These are phyloP conservation scores for Pristiophorus japonicus DNA, from an alignment of 2,113 vertebrate genomes.

Conservation along the genomic window DNA sequence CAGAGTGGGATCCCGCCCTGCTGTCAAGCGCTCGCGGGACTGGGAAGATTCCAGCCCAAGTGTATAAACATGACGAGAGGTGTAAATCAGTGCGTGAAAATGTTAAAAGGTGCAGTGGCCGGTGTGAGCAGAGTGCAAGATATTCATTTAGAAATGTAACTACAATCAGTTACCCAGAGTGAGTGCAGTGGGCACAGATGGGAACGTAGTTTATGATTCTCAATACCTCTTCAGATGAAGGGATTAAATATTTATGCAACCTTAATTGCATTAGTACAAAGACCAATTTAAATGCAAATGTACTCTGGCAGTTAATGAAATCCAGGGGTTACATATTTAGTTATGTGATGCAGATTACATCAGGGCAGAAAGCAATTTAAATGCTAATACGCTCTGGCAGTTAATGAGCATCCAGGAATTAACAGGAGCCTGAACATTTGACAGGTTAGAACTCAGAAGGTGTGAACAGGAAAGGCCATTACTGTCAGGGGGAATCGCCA, in stretches of 20 bases:
- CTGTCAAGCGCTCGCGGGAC: no score
- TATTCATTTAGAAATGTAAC: background rate
- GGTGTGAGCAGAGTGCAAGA: background rate
- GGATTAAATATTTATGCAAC: background rate
- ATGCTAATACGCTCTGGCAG: background rate
- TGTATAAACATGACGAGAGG: no score
- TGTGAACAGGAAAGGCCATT: background rate
- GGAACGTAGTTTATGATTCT: background rate
- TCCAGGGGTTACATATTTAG: background rate
- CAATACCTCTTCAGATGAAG: background rate
- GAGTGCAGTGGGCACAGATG: background rate
- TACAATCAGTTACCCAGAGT: background rate
- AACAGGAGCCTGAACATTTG: background rate
- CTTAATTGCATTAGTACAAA: background rate
- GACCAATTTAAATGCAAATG: conserved; percentile 23
- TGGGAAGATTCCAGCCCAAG: no score
- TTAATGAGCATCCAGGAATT: conserved; percentile 7
- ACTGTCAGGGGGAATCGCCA: background rate
- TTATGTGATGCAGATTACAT: background rate
- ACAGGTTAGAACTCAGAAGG: background rate
- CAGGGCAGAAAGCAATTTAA: background rate
- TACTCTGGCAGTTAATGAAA: background rate
- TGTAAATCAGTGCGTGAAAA: background rate
- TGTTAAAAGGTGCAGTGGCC: background rate
- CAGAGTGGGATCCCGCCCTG: no score